Percentiles rank a stretch among this genome's conserved stretches.
phyloP scores from a whole-genome alignment of 1,140 invertebrate genomes.

The Lepidostoma basale region DNA sequence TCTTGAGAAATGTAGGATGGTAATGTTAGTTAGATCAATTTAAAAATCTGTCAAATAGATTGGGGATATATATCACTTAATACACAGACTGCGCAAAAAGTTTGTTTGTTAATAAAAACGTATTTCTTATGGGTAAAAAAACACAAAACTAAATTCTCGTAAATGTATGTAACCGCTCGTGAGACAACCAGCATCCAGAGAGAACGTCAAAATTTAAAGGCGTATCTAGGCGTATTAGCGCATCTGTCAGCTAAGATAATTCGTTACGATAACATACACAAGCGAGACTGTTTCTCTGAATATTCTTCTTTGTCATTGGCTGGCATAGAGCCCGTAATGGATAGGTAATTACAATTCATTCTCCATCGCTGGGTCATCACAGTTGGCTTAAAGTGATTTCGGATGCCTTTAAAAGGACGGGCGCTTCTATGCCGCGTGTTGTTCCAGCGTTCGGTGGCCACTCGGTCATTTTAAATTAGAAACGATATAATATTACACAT shows the following conservation, averaged over 20 bases:
- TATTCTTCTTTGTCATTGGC: constrained; percentile 24
- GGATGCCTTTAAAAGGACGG: constrained; percentile 16
- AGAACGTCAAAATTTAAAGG: constrained; percentile 4
- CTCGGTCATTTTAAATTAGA: constrained; percentile 20
- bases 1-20: too few species aligned
- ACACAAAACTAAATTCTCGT: not conserved
- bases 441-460: not conserved
- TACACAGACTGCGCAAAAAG: too few species aligned
- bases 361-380: constrained; percentile 14
- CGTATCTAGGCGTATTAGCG: constrained; percentile 19
- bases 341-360: constrained; percentile 14
- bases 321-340: constrained; percentile 12
- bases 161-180: too few species aligned
- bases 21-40: too few species aligned
- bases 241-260: constrained; percentile 13
- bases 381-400: constrained; percentile 13
- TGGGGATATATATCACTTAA: too few species aligned
- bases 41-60: too few species aligned
- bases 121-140: too few species aligned
- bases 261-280: constrained; percentile 4
- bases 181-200: too few species aligned
- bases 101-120: too few species aligned
- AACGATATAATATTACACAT: too few species aligned
- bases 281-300: constrained; percentile 18
- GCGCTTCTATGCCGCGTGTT: not conserved